Evolutionary conservation across 2,797 vertebrate species (phyloP).

Genomic region (Xenops minutus): DNA sequence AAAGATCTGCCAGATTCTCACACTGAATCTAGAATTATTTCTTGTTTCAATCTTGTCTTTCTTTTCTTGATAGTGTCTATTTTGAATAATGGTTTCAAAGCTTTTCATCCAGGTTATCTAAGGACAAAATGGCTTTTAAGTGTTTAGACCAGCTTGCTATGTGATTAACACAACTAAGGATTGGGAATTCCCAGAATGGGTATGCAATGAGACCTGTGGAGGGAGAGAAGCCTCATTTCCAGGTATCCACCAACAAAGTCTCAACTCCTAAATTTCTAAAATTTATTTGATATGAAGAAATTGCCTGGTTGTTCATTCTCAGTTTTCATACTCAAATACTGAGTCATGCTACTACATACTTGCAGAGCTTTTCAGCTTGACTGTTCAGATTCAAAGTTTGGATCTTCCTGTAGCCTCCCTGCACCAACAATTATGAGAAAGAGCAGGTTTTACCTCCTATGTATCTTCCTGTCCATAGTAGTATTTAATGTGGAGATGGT

Average conservation of each 20-base stretch:
- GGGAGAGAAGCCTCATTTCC: neutral
- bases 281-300: neutral
- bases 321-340: neutral
- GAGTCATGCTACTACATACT: neutral
- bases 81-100: neutral
- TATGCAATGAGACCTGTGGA: neutral
- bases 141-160: neutral
- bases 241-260: neutral
- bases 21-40: neutral
- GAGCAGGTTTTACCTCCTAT: neutral
- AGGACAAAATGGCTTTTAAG: neutral
- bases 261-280: neutral
- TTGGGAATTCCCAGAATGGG: neutral
- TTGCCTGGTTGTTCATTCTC: neutral
- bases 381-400: neutral
- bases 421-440: neutral
- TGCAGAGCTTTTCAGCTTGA: neutral
- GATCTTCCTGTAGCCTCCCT: neutral
- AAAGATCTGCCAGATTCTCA: neutral
- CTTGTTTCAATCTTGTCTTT: neutral
- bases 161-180: neutral
- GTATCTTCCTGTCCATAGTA: neutral
- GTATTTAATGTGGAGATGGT: neutral
- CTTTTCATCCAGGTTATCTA: neutral
- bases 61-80: neutral